These are phyloP conservation scores for Mola mola DNA, from an alignment of 2,113 vertebrate genomes.

Conservation along the genomic window DNA sequence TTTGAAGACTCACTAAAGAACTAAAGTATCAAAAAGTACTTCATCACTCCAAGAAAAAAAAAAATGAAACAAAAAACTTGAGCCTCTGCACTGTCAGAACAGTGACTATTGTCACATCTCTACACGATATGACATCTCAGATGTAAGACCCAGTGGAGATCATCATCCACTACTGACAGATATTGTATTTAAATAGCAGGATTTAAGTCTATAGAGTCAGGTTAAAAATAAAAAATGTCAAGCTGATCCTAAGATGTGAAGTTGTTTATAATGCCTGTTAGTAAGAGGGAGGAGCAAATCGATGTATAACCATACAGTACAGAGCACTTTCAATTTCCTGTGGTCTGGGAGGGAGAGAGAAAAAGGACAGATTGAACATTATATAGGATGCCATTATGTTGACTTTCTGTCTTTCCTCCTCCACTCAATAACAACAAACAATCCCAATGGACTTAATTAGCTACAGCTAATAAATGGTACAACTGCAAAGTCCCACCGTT, in stretches of 20 bases:
- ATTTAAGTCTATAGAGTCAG: conserved; percentile 8
- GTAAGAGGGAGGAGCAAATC: neutral
- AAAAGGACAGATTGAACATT: neutral
- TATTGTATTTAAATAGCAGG: neutral
- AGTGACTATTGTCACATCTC: conserved; percentile 28
- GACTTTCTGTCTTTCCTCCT: neutral
- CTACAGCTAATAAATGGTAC: conserved; percentile 72
- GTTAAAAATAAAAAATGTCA: conserved; percentile 39
- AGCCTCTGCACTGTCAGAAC: conserved; percentile 5
- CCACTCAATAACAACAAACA: conserved; percentile 62
- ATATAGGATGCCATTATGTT: conserved; percentile 1
- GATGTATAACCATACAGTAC: neutral
- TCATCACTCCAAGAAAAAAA: conserved; percentile 14
- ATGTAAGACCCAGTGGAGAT: conserved; percentile 21
- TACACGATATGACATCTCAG: conserved; percentile 24
- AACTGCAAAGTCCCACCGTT: conserved; percentile 58
- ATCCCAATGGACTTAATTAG: conserved; percentile 84
- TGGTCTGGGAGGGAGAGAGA: neutral
- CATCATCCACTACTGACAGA: conserved; percentile 33
- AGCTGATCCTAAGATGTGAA: neutral
- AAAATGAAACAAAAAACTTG: neutral
- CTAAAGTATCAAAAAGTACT: conserved; percentile 35
- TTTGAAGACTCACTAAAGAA: too few species aligned
- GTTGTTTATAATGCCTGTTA: neutral
- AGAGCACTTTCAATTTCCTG: neutral